A percentile compares a stretch with the other conserved stretches of the same genome.
phyloP scores from a whole-genome alignment of 2,113 vertebrate species.

The Orycteropus afer region DNA sequence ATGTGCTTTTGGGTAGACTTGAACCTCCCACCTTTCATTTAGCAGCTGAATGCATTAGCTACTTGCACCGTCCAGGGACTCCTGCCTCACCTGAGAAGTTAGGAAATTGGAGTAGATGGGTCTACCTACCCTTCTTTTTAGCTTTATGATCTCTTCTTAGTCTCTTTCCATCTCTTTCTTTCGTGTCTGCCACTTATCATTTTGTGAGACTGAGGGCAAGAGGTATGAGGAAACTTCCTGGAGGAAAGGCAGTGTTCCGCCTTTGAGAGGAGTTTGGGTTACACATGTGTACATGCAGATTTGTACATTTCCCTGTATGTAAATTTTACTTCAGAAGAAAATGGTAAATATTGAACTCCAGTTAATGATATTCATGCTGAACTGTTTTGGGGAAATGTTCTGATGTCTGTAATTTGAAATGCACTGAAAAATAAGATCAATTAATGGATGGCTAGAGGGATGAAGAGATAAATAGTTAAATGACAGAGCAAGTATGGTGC shows the following conservation, averaged over 20 bases:
- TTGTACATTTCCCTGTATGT: background rate
- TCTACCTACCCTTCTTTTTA: background rate
- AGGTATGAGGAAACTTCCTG: background rate
- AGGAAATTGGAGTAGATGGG: background rate
- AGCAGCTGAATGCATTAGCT: background rate
- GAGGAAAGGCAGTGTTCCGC: background rate
- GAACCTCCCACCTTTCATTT: background rate
- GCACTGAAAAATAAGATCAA: background rate
- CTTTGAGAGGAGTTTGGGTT: background rate
- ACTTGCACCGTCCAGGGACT: background rate
- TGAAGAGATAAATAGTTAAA: background rate
- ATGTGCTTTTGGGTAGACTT: background rate
- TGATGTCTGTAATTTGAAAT: conserved; percentile 22
- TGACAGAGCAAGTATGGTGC: background rate
- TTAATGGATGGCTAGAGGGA: background rate
- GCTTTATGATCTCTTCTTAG: background rate
- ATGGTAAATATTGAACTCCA: conserved; percentile 1
- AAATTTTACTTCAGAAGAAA: background rate
- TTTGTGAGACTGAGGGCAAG: background rate
- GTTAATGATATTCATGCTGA: background rate
- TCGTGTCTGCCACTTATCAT: conserved; percentile 1
- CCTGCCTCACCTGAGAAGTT: background rate
- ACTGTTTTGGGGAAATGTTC: background rate
- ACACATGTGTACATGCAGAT: background rate
- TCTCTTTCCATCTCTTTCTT: background rate